phyloP scores from a whole-genome alignment of 2,888 invertebrate species.

The Scaptodrosophila latifasciaeformis region DNA sequence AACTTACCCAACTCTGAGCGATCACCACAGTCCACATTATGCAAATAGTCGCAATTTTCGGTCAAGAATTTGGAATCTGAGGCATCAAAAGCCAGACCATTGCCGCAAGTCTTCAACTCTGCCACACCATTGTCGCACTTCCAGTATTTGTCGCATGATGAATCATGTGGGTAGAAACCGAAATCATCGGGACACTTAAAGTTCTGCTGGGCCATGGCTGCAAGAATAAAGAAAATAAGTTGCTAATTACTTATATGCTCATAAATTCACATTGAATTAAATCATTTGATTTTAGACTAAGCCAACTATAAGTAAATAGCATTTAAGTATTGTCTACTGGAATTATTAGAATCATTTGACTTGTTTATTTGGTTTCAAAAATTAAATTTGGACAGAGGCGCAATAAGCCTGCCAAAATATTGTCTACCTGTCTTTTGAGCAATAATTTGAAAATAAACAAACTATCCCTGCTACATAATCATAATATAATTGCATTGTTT shows the following conservation, averaged over 20 bases:
- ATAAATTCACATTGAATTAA: conserved; percentile 29
- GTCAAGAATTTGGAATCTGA: conserved; percentile 91
- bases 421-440: too few relatives aligned
- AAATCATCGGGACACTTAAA: conserved; percentile 97
- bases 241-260: conserved; percentile 25
- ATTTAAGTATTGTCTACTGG: too few relatives aligned
- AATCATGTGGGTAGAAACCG: conserved; percentile 93
- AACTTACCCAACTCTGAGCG: conserved; percentile 87
- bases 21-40: conserved; percentile 95
- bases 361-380: too few relatives aligned
- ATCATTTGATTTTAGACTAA: too few relatives aligned
- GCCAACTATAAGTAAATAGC: neutral
- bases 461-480: neutral
- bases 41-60: conserved; percentile 96
- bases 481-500: conserved; percentile 23
- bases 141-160: conserved; percentile 96
- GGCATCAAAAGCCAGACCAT: conserved; percentile 93
- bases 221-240: conserved; percentile 69
- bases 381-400: too few relatives aligned
- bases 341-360: too few relatives aligned
- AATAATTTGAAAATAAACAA: too few relatives aligned
- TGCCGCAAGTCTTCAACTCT: conserved; percentile 94
- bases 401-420: too few relatives aligned
- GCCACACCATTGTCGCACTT: conserved; percentile 93
- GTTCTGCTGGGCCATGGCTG: conserved; percentile 85